Conservation (phyloP, 2,797 vertebrate species). For the Odontamblyopus lacepedii region DNA sequence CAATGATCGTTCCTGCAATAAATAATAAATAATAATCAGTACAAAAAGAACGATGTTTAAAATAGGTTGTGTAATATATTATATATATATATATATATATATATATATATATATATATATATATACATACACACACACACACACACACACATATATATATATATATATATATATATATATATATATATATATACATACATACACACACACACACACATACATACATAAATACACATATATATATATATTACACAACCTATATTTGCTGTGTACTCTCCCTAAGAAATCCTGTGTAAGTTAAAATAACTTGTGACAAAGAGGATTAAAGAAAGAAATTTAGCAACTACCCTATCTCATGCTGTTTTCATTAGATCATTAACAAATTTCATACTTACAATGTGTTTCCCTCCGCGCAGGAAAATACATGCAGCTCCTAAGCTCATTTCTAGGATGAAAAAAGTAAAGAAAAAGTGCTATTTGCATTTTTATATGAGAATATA, state of each 20-base stretch:
- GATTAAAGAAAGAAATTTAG: constrained; percentile 7
- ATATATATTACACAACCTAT: background rate
- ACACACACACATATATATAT: too few species aligned
- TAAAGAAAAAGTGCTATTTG: background rate
- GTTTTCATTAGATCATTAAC: constrained; percentile 3
- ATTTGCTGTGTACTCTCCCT: background rate
- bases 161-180: too few species aligned
- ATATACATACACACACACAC: too few species aligned
- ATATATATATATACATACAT: too few species aligned
- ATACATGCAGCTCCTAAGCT: constrained; percentile 78
- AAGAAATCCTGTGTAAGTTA: constrained; percentile 3
- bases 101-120: background rate
- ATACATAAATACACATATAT: too few species aligned
- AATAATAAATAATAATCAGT: constrained; percentile 1
- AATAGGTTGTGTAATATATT: background rate
- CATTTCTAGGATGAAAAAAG: constrained; percentile 59
- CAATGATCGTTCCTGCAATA: constrained; percentile 71
- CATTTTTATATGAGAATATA: background rate
- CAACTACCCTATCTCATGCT: background rate
- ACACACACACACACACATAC: too few species aligned
- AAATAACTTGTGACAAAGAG: constrained; percentile 1
- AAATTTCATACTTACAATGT: constrained; percentile 59
- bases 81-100: too few species aligned
- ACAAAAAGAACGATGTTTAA: background rate
- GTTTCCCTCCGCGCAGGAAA: constrained; percentile 79